Conservation (phyloP, 2,113 vertebrate genomes). For the Rhadina sibilatrix region DNA sequence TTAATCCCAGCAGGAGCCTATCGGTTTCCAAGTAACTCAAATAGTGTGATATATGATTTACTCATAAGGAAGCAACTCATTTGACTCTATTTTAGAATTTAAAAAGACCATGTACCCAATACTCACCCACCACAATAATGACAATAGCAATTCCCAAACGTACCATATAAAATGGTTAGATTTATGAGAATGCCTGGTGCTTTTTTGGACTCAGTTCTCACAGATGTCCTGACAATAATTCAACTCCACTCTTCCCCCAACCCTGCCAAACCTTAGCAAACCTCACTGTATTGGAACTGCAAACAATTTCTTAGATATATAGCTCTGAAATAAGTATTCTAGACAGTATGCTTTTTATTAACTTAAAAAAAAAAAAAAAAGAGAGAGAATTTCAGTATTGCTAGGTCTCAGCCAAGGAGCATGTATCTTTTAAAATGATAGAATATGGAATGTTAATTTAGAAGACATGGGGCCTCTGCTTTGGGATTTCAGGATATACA, state of each 20-base stretch:
- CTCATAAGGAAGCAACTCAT: background rate
- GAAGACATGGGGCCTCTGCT: background rate
- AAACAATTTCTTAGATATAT: slow-evolving; percentile 19
- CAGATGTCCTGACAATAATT: slow-evolving; percentile 6
- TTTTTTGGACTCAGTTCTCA: background rate
- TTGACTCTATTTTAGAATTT: background rate
- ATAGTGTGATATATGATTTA: slow-evolving; percentile 4
- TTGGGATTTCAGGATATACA: background rate
- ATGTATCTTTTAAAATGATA: background rate
- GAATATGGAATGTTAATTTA: background rate
- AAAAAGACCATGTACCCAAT: background rate
- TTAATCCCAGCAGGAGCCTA: background rate
- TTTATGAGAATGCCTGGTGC: background rate
- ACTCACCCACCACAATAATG: background rate
- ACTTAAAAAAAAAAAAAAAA: background rate
- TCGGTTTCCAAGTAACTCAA: background rate
- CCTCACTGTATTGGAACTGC: background rate
- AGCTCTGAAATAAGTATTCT: background rate
- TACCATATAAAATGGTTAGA: background rate
- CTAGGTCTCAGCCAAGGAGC: background rate
- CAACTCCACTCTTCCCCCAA: background rate
- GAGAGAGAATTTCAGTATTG: background rate
- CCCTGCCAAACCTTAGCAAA: background rate
- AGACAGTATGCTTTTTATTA: background rate
- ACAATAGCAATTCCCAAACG: background rate